Base-by-base conservation (phyloP, 2,113 vertebrate genomes). In the Pampusana beccarii region DNA sequence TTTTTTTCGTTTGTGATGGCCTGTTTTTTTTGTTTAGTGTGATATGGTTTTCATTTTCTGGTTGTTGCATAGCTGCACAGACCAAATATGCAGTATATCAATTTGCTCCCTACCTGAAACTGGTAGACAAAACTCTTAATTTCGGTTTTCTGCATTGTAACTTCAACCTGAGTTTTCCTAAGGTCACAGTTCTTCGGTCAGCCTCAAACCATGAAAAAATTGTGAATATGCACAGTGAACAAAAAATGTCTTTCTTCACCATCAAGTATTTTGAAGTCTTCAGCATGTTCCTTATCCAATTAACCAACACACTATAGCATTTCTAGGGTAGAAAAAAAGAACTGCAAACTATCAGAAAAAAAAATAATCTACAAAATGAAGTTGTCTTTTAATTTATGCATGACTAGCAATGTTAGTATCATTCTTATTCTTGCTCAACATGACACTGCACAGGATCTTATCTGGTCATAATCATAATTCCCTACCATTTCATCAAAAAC, bases 371-470 rank as follows among this genome's bases (percentile, higher is more conserved):
- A 17, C 24, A 75, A 16, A 86, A 79, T 12, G 1, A 56, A 64
- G 15, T 11, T 34, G 6, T 8, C 23, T 73, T 88, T 50, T 53
- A 53, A 57, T 88, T 69, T 11, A 38, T 46, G 10, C 5, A 65
- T 48, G 4, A 58, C 26, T 61, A 46, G 42, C 25, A 64, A 56
- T 33, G 6, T 38, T 13, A 56, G 31, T 20, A 33, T 67, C 2
- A 2, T 57, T 89, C 13, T 48, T 46, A 20, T 12, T 65, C 10
- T 33, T 72, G 33, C 29, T 44, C 7, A 69, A 17, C 0, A 0
- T 54, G 46, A 50, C 13, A 40, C 0, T 29, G 11, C 26, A 51
- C 20, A n/a, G 28, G 18, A 40, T 36, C 4, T 2, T 42, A 78
- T 29, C 17, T 79, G 18, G 44, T 78, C 18, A 28, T 71, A 74